Percentiles rank a stretch among this genome's conserved stretches.
phyloP scores from a whole-genome alignment of 2,888 invertebrate genomes.

The Papilio gigon region DNA sequence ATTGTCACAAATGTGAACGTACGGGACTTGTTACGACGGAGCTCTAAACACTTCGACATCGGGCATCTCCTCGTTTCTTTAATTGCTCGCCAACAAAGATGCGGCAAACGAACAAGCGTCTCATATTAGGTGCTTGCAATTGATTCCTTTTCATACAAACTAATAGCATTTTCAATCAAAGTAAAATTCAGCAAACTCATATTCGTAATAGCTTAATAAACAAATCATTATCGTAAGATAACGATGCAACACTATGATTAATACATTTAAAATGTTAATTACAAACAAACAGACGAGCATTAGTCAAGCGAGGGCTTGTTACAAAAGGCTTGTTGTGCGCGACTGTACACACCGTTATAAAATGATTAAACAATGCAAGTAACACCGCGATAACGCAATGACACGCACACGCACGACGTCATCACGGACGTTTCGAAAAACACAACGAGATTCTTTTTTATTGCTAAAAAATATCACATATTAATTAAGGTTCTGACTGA shows the following conservation, averaged over 20 bases:
- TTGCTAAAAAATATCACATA: no score
- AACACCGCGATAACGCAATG: conserved; percentile 10
- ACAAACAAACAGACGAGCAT: conserved; percentile 14
- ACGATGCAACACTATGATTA: background rate
- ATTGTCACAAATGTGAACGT: no score
- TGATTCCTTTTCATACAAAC: background rate
- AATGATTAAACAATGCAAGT: conserved; percentile 18
- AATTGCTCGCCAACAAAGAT: no score
- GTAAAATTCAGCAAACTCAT: background rate
- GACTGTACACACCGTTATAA: conserved; percentile 10
- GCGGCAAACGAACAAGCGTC: no score
- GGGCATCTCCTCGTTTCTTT: no score
- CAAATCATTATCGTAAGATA: background rate
- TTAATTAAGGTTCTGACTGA: background rate
- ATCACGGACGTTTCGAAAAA: conserved; percentile 17
- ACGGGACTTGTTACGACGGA: no score
- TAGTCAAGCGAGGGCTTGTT: conserved; percentile 23
- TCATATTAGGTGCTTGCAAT: background rate
- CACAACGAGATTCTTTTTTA: background rate
- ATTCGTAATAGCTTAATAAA: background rate
- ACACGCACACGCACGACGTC: conserved; percentile 15
- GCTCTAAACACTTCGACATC: no score
- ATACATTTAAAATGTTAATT: background rate
- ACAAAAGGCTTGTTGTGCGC: conserved; percentile 25
- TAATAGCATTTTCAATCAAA: background rate